Conservation (phyloP, 2,113 vertebrate species). For the Erpornis zantholeuca region DNA sequence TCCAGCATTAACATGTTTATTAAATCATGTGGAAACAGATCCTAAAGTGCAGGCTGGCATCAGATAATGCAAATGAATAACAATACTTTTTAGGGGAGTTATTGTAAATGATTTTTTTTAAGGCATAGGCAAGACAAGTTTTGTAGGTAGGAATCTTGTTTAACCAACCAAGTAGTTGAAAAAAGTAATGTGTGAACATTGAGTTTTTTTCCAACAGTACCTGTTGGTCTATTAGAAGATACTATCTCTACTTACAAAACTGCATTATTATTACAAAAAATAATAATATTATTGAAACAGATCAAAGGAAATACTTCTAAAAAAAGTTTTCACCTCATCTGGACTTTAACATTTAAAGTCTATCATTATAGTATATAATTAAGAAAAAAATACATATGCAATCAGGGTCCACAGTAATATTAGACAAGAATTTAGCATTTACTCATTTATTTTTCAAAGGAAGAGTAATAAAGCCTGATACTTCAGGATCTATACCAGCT, state of each 20-base stretch:
- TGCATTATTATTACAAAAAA: not conserved
- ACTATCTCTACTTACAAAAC: not conserved
- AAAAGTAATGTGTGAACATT: not conserved
- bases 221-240: not conserved
- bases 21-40: conserved; percentile 30
- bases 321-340: not conserved
- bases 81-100: not conserved
- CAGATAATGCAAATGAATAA: not conserved
- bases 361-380: not conserved
- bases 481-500: not conserved
- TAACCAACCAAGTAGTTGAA: not conserved
- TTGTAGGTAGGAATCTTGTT: not conserved
- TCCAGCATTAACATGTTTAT: conserved; percentile 20
- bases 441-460: not conserved
- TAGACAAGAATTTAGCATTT: not conserved
- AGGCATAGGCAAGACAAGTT: not conserved
- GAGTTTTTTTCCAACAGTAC: not conserved
- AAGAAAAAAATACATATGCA: not conserved
- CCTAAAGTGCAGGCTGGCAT: not conserved
- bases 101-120: not conserved
- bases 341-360: not conserved
- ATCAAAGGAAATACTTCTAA: not conserved
- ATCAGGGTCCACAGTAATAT: not conserved
- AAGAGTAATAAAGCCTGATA: not conserved
- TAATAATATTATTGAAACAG: not conserved